phyloP scores from a whole-genome alignment of 1,140 invertebrate species.

The Ectropis grisescens region DNA sequence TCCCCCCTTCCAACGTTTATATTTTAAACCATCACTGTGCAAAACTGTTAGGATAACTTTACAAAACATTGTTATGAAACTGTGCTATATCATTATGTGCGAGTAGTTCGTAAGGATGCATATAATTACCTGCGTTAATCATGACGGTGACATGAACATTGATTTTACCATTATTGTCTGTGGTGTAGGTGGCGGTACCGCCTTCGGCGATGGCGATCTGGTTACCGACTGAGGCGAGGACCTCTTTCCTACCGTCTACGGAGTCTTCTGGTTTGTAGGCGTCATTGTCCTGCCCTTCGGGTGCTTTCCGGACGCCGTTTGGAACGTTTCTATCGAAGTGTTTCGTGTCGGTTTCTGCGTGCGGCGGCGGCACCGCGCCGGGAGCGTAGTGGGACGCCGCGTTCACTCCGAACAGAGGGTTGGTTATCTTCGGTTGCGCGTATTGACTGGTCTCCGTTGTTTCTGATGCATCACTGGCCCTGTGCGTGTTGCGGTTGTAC shows the following conservation, averaged over 20 bases:
- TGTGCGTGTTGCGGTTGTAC: constrained; percentile 29
- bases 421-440: constrained; percentile 45
- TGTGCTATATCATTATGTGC: constrained; percentile 37
- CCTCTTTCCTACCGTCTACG: constrained; percentile 70
- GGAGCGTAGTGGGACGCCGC: constrained; percentile 62
- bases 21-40: constrained; percentile 39
- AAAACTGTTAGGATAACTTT: constrained; percentile 44
- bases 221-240: constrained; percentile 33
- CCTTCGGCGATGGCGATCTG: constrained; percentile 61
- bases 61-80: constrained; percentile 31
- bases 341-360: constrained; percentile 19
- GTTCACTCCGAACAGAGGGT: constrained; percentile 64
- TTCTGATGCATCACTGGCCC: constrained; percentile 26
- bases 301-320: constrained; percentile 73
- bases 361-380: constrained; percentile 19
- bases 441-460: constrained; percentile 25
- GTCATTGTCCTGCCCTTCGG: constrained; percentile 85
- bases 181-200: constrained; percentile 73
- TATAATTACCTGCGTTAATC: constrained; percentile 75
- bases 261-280: constrained; percentile 73
- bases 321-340: constrained; percentile 40
- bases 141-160: constrained; percentile 89
- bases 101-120: constrained; percentile 60
- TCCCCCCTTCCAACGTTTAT: constrained; percentile 27
- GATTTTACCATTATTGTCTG: constrained; percentile 88